Evolutionary conservation across 1,140 invertebrate species (phyloP).

Genomic region (Drosophila erecta): DNA sequence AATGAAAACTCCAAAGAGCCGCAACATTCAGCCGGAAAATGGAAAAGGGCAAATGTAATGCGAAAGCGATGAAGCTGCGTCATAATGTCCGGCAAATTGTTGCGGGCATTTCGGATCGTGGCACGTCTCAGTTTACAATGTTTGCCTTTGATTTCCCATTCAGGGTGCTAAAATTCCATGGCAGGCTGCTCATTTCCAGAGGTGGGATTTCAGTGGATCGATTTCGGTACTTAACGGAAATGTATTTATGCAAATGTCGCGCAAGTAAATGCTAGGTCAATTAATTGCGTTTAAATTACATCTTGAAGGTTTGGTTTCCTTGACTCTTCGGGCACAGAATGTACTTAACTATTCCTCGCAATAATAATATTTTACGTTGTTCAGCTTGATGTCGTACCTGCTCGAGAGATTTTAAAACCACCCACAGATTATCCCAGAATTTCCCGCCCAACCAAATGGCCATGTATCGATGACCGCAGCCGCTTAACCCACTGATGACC

Average conservation of each 20-base stretch:
- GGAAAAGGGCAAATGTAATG: slow-evolving; percentile 52
- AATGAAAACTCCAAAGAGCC: slow-evolving; percentile 15
- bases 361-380: not conserved
- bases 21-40: slow-evolving; percentile 39
- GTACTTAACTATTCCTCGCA: no score
- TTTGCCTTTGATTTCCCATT: slow-evolving; percentile 46
- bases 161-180: slow-evolving; percentile 34
- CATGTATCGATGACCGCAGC: slow-evolving; percentile 33
- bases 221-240: not conserved
- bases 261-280: not conserved
- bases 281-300: no score
- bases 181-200: not conserved
- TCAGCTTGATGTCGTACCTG: not conserved
- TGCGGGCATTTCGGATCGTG: slow-evolving; percentile 48
- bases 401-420: not conserved
- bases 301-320: no score
- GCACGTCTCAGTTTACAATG: slow-evolving; percentile 59
- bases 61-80: slow-evolving; percentile 62
- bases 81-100: slow-evolving; percentile 61
- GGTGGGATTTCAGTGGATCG: slow-evolving; percentile 4
- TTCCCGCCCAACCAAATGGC: slow-evolving; percentile 1
- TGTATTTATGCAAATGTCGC: not conserved
- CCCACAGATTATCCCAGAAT: slow-evolving; percentile 6
- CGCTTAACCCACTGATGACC: slow-evolving; percentile 23
- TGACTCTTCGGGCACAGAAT: no score